Percentiles rank a stretch among this genome's conserved stretches.
These are phyloP conservation scores for Strix uralensis DNA, from an alignment of 2,113 vertebrate genomes.

Conservation along the genomic window DNA sequence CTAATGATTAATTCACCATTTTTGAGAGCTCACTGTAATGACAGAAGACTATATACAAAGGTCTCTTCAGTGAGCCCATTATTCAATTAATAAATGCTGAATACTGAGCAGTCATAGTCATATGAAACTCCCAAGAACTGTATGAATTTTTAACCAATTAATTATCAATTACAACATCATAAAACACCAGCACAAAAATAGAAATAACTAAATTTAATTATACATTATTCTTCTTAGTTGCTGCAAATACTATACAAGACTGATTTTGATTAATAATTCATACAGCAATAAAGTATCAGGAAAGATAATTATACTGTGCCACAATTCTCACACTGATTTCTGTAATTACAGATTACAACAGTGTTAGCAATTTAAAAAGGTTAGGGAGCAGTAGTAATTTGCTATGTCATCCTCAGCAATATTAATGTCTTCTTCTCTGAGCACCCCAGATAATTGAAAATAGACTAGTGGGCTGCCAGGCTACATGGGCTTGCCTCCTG, in stretches of 20 bases:
- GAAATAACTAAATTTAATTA: slow-evolving; percentile 85
- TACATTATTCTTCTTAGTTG: slow-evolving; percentile 81
- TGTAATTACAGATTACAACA: slow-evolving; percentile 86
- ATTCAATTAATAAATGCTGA: slow-evolving; percentile 77
- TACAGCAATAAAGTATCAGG: slow-evolving; percentile 83
- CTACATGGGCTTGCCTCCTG: slow-evolving; percentile 39
- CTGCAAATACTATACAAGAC: slow-evolving; percentile 83
- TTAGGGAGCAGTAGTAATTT: slow-evolving; percentile 80
- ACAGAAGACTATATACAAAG: slow-evolving; percentile 62
- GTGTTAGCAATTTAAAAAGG: slow-evolving; percentile 85
- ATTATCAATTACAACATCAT: slow-evolving; percentile 85
- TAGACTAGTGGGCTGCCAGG: slow-evolving; percentile 60
- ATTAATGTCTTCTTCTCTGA: slow-evolving; percentile 73
- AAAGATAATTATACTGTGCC: slow-evolving; percentile 83
- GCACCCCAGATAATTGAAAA: slow-evolving; percentile 75
- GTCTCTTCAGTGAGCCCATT: slow-evolving; percentile 72
- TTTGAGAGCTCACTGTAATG: slow-evolving; percentile 67
- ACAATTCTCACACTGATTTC: slow-evolving; percentile 85
- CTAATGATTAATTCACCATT: slow-evolving; percentile 76
- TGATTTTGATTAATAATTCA: slow-evolving; percentile 89
- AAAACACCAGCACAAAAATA: slow-evolving; percentile 83
- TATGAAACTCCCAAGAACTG: slow-evolving; percentile 73
- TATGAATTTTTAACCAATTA: slow-evolving; percentile 81
- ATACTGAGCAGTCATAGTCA: slow-evolving; percentile 71
- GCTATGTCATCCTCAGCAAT: slow-evolving; percentile 80